phyloP scores from a whole-genome alignment of 2,797 vertebrate species.

The Galaxias olidus region DNA sequence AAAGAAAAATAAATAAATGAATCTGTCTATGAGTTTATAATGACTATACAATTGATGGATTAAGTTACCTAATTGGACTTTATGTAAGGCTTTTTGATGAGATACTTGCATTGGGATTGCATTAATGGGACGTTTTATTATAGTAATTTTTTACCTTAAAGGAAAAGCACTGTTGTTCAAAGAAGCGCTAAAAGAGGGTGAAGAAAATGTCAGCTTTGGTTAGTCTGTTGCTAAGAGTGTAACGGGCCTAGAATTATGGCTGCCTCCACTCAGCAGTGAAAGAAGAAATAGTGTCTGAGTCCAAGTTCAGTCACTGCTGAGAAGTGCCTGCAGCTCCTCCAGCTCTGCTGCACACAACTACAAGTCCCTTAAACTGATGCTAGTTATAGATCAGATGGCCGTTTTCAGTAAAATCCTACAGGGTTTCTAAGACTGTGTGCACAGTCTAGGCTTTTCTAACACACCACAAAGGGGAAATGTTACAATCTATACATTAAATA shows the following conservation, averaged over 20 bases:
- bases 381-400: conserved; percentile 55
- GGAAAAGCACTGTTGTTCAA: background rate
- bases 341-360: conserved; percentile 64
- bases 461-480: background rate
- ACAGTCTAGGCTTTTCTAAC: background rate
- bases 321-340: conserved; percentile 11
- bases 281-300: conserved; percentile 35
- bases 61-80: too few species aligned
- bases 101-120: too few species aligned
- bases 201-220: conserved; percentile 33
- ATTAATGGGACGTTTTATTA: too few species aligned
- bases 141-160: conserved; percentile 17
- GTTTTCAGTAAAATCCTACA: conserved; percentile 48
- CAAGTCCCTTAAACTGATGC: conserved; percentile 60
- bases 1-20: too few species aligned
- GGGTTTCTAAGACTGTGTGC: conserved; percentile 23
- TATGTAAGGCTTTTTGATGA: too few species aligned
- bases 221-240: conserved; percentile 34
- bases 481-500: too few species aligned
- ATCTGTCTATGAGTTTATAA: too few species aligned
- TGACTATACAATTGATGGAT: too few species aligned
- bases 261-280: conserved; percentile 40
- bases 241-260: conserved; percentile 62
- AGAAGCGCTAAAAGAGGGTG: conserved; percentile 3
- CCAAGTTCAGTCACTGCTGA: conserved; percentile 23